Evolutionary conservation across 2,888 invertebrate species (phyloP).

Genomic region (Thumatha senex): DNA sequence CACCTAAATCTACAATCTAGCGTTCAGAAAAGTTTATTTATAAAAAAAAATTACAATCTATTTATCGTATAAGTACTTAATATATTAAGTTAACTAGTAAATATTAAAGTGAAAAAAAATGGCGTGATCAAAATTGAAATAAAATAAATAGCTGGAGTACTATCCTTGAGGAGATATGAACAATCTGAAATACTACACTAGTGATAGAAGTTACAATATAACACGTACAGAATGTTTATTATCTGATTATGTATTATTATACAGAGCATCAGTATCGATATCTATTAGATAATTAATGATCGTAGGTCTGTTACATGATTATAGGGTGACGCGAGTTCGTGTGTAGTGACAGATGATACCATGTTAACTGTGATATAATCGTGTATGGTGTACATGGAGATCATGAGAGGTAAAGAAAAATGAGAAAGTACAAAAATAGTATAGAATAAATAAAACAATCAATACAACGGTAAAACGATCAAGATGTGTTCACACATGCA

Average conservation of each 20-base stretch:
- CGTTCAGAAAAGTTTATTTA: conserved; percentile 36
- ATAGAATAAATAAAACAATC: conserved; percentile 49
- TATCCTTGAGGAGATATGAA: conserved; percentile 56
- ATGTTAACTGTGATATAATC: conserved; percentile 56
- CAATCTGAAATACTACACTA: conserved; percentile 70
- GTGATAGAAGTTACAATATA: conserved; percentile 63
- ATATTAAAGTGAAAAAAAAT: conserved; percentile 62
- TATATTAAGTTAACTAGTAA: conserved; percentile 63
- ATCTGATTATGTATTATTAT: conserved; percentile 46
- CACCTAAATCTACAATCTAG: conserved; percentile 53
- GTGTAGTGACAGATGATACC: conserved; percentile 56
- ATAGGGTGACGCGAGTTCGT: conserved; percentile 47
- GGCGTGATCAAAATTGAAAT: conserved; percentile 62
- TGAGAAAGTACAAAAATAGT: conserved; percentile 57
- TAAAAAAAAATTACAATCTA: conserved; percentile 47
- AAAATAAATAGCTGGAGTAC: conserved; percentile 55
- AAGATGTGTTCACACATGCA: conserved; percentile 68
- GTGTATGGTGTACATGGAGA: conserved; percentile 75
- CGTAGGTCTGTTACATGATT: conserved; percentile 38
- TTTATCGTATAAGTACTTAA: conserved; percentile 49
- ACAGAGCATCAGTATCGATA: conserved; percentile 51
- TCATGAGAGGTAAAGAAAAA: conserved; percentile 70
- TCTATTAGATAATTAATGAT: conserved; percentile 30
- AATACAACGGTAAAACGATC: conserved; percentile 47
- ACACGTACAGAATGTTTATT: conserved; percentile 62